These are phyloP conservation scores for Formica aserva DNA, from an alignment of 2,888 invertebrate species.

Conservation along the genomic window DNA sequence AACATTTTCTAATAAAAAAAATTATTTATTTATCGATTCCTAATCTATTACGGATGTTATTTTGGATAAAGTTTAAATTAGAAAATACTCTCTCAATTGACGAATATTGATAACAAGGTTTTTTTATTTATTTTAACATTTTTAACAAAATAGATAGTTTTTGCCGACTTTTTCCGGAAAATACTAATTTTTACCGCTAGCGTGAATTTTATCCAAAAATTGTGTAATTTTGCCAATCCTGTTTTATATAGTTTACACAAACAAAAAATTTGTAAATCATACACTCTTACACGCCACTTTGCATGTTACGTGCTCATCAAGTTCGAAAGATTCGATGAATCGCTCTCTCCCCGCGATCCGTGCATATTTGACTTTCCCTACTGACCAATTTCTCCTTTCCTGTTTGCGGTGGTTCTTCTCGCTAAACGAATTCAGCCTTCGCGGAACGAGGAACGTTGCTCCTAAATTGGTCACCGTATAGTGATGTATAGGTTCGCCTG, in stretches of 20 bases:
- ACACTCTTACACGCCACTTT: background rate
- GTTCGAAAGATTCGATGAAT: background rate
- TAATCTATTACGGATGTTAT: no score
- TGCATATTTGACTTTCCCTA: conserved; percentile 33
- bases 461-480: conserved; percentile 80
- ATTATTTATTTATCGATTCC: no score
- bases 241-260: background rate
- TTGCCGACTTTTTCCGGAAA: no score
- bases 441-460: conserved; percentile 62
- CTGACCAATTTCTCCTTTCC: conserved; percentile 43
- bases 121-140: no score
- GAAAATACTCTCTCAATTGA: no score
- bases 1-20: no score
- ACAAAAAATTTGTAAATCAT: background rate
- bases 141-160: no score
- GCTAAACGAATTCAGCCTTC: conserved; percentile 56
- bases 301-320: background rate
- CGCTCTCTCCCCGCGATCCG: background rate
- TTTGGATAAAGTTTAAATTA: no score
- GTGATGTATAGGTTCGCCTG: conserved; percentile 80
- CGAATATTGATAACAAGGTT: no score
- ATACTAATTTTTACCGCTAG: no score
- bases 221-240: no score
- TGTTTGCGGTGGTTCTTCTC: conserved; percentile 57
- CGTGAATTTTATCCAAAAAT: no score